Conservation (phyloP, 2,113 vertebrate species). For the Sciurus niger region DNA sequence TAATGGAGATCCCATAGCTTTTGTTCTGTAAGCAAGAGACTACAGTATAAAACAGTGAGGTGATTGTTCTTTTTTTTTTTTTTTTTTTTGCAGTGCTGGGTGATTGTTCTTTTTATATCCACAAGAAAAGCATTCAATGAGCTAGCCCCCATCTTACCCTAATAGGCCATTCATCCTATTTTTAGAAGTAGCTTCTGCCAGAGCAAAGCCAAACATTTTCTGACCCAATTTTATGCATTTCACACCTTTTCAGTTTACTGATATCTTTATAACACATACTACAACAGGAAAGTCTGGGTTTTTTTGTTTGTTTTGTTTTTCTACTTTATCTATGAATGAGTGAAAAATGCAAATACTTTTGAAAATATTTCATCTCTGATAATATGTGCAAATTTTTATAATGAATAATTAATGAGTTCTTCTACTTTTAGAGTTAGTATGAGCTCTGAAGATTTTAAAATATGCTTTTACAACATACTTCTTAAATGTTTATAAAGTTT, state of each 20-base stretch:
- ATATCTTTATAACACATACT: neutral
- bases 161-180: neutral
- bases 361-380: neutral
- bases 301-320: neutral
- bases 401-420: neutral
- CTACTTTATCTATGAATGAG: neutral
- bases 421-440: neutral
- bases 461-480: neutral
- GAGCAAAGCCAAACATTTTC: neutral
- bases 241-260: neutral
- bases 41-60: neutral
- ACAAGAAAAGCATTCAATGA: neutral
- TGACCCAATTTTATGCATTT: neutral
- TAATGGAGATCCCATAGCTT: neutral
- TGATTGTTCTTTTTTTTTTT: neutral
- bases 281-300: neutral
- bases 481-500: neutral
- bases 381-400: neutral
- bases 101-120: neutral
- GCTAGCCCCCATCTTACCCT: fast-evolving
- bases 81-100: no score
- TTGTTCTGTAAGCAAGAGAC: neutral
- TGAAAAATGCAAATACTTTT: neutral
- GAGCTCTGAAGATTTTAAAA: neutral
- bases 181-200: neutral